These are phyloP conservation scores for Spinus olivaceus DNA, from an alignment of 2,797 vertebrate genomes.

Conservation along the genomic window DNA sequence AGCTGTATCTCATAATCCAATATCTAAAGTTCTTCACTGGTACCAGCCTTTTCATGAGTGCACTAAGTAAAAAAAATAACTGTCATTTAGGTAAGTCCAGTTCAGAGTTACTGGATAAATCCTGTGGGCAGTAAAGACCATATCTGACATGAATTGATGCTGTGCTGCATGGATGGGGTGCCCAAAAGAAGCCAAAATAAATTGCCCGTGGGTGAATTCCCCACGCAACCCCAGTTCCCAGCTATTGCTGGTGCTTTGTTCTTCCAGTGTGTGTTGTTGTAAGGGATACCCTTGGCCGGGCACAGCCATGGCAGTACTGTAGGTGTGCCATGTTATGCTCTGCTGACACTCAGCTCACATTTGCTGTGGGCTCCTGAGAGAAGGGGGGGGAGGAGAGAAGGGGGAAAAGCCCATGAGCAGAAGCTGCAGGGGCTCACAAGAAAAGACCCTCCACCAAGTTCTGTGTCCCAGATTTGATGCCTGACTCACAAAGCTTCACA, in stretches of 20 bases:
- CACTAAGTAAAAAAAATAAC: neutral
- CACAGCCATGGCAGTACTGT: neutral
- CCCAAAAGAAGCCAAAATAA: neutral
- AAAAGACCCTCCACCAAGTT: neutral
- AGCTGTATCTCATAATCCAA: neutral
- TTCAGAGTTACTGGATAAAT: neutral
- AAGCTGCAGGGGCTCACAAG: neutral
- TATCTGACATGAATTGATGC: neutral
- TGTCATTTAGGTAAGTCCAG: neutral
- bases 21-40: neutral
- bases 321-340: neutral
- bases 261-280: neutral
- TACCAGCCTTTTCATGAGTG: neutral
- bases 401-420: neutral
- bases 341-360: neutral
- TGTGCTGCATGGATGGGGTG: rapidly evolving
- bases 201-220: neutral
- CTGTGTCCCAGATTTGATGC: neutral
- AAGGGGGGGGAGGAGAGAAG: neutral
- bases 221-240: neutral
- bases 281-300: neutral
- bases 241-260: rapidly evolving
- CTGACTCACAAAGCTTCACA: slow-evolving; percentile 19
- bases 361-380: neutral
- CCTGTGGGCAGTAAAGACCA: neutral